Percentiles rank a stretch among this genome's conserved stretches.
Conservation (phyloP, 2,797 vertebrate genomes). For the Alcedo atthis region DNA sequence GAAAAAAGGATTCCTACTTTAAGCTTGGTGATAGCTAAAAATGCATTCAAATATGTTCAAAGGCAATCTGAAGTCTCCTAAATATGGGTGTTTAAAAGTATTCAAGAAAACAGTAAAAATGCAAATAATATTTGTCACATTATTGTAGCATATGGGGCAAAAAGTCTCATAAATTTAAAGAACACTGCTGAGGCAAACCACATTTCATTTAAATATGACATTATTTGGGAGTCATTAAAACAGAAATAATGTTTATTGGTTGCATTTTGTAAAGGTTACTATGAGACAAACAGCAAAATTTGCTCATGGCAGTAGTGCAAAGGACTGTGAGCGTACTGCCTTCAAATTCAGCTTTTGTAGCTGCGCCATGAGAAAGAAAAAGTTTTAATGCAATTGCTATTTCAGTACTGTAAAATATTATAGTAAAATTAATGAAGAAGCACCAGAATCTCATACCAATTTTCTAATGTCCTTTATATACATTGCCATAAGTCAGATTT, state of each 20-base stretch:
- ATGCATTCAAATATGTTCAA: slow-evolving; percentile 80
- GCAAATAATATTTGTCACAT: slow-evolving; percentile 80
- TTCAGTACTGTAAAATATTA: background rate
- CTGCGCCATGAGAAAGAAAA: slow-evolving; percentile 3
- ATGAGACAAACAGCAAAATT: slow-evolving; percentile 49
- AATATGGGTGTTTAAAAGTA: slow-evolving; percentile 79
- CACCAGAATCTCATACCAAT: background rate
- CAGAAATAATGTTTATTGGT: slow-evolving; percentile 55
- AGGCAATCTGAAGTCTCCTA: slow-evolving; percentile 79
- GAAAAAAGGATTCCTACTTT: slow-evolving; percentile 80
- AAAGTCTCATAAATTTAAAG: slow-evolving; percentile 68
- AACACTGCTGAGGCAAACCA: slow-evolving; percentile 60
- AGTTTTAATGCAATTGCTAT: slow-evolving; percentile 32
- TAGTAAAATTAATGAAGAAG: slow-evolving; percentile 31
- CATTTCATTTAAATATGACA: slow-evolving; percentile 67
- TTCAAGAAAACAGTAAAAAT: slow-evolving; percentile 79
- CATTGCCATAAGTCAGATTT: background rate
- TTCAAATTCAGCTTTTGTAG: slow-evolving; percentile 17
- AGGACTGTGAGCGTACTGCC: background rate
- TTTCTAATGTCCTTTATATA: background rate
- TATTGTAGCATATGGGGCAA: slow-evolving; percentile 72
- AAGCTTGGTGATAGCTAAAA: slow-evolving; percentile 78
- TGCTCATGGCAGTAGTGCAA: background rate
- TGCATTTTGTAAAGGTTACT: slow-evolving; percentile 61
- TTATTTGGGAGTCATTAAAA: slow-evolving; percentile 74